phyloP scores from a whole-genome alignment of 2,888 invertebrate genomes.

The Punctoribates punctum region DNA sequence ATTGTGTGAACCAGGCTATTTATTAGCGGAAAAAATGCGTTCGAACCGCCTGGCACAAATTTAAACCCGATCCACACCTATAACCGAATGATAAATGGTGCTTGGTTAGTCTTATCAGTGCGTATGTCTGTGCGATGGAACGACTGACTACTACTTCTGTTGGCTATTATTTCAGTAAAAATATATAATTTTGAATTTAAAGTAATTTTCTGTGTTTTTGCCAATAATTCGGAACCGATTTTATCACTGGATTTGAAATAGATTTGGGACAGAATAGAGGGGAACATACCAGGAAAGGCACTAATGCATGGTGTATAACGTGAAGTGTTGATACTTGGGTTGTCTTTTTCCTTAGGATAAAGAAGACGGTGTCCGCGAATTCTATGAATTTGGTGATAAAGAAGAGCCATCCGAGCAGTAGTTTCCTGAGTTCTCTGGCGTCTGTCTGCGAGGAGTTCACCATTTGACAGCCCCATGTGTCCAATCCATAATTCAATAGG shows the following conservation, averaged over 20 bases:
- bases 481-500: constrained; percentile 16
- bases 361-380: constrained; percentile 29
- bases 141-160: no score
- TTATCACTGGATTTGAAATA: no score
- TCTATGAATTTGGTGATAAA: constrained; percentile 35
- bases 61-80: constrained; percentile 43
- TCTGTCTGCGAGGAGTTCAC: constrained; percentile 11
- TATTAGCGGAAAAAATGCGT: constrained; percentile 55
- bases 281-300: constrained; percentile 35
- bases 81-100: no score
- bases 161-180: no score
- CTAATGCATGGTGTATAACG: constrained; percentile 35
- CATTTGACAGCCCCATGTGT: constrained; percentile 35
- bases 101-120: no score
- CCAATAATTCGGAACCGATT: no score
- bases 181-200: no score
- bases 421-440: constrained; percentile 6
- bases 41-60: constrained; percentile 53
- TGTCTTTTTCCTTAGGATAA: constrained; percentile 33
- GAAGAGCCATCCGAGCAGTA: constrained; percentile 25
- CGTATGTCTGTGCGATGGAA: no score
- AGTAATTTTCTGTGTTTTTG: no score
- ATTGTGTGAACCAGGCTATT: constrained; percentile 56
- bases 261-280: no score
- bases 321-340: constrained; percentile 26